phyloP scores from a whole-genome alignment of 2,888 invertebrate species.

The Myopa testacea region DNA sequence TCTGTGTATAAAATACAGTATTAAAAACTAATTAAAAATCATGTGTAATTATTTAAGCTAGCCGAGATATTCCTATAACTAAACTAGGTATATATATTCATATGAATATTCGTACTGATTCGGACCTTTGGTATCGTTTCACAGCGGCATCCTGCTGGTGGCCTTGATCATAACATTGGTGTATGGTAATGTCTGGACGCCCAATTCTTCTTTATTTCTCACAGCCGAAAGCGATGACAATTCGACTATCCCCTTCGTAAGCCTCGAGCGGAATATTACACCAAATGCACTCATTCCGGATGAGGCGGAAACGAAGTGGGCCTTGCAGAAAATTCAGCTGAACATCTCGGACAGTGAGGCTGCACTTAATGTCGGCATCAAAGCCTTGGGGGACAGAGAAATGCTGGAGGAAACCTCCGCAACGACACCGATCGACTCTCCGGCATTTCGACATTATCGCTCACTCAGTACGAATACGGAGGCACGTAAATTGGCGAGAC shows the following conservation, averaged over 20 bases:
- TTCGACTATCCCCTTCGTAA: constrained; percentile 15
- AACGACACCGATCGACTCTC: constrained; percentile 71
- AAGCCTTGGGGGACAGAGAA: constrained; percentile 72
- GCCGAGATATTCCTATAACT: too few relatives aligned
- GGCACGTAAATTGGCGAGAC: constrained; percentile 74
- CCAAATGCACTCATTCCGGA: constrained; percentile 55
- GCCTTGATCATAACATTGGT: constrained; percentile 53
- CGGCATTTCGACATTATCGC: constrained; percentile 78
- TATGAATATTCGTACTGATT: too few relatives aligned
- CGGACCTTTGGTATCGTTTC: too few relatives aligned
- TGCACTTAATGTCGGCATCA: constrained; percentile 72
- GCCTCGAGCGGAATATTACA: constrained; percentile 39
- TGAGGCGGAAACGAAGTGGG: constrained; percentile 57
- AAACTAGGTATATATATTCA: too few relatives aligned
- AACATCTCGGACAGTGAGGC: constrained; percentile 55
- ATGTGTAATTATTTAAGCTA: too few relatives aligned
- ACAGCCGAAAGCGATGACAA: background rate
- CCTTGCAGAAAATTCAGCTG: constrained; percentile 47
- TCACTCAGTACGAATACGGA: constrained; percentile 75
- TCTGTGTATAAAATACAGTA: too few relatives aligned
- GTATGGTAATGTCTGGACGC: constrained; percentile 6
- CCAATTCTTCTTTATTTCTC: constrained; percentile 12
- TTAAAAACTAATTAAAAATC: too few relatives aligned
- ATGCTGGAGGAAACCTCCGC: constrained; percentile 70
- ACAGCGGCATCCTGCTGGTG: constrained; percentile 57